Percentiles rank a stretch among this genome's conserved stretches.
Evolutionary conservation across 30 jellyfish, hydroid and myxozoan genomes (phyloP).

Genomic region (Haliclystus octoradiatus): DNA sequence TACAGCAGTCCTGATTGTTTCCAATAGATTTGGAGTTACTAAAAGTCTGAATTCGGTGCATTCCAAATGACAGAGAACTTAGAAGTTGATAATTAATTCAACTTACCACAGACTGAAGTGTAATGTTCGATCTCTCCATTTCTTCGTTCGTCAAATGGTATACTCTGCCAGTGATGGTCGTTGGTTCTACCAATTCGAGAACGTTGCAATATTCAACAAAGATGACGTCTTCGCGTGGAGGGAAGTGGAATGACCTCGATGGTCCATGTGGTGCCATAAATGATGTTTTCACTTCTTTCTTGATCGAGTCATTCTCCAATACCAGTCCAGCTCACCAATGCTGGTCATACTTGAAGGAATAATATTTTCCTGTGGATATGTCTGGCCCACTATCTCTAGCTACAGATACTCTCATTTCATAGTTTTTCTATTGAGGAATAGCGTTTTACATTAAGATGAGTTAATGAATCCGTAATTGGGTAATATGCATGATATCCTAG

Average conservation of each 20-base stretch:
- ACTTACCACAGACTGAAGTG: background rate
- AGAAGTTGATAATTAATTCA: too few relatives aligned
- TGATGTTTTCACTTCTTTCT: background rate
- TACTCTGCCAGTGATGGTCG: constrained; percentile 17
- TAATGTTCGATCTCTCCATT: background rate
- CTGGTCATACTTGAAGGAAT: constrained; percentile 7
- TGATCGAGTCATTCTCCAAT: background rate
- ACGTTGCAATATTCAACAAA: background rate
- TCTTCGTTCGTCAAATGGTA: constrained; percentile 6
- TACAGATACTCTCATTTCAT: background rate
- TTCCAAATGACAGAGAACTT: too few relatives aligned
- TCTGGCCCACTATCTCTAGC: background rate
- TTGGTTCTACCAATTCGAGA: constrained; percentile 2
- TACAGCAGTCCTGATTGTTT: too few relatives aligned
- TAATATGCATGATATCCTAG: constrained; percentile 13
- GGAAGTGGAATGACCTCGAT: constrained; percentile 12
- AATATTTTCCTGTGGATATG: background rate
- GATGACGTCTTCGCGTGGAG: constrained; percentile 6
- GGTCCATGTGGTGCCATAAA: constrained; percentile 37
- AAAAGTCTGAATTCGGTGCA: too few relatives aligned
- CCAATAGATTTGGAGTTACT: too few relatives aligned
- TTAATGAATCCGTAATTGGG: constrained; percentile 1
- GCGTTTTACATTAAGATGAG: constrained; percentile 2
- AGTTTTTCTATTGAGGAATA: constrained; percentile 7
- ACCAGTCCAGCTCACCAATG: constrained; percentile 31